Evolutionary conservation across 2,888 invertebrate genomes (phyloP), one percentile per base, ranked within the genome.

Genomic region (Disparrhopalites patrizii): DNA sequence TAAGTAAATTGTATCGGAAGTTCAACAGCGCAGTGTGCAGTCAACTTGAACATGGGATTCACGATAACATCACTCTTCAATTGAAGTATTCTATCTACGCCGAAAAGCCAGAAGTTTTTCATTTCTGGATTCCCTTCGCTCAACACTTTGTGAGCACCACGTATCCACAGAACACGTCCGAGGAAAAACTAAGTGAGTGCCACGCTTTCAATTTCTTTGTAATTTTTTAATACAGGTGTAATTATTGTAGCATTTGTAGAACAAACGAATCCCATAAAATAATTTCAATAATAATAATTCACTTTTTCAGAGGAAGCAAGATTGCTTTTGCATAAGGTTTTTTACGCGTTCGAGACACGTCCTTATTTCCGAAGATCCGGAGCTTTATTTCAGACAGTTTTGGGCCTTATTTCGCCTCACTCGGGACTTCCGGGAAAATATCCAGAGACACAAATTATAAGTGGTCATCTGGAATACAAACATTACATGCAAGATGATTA

Each of bases 401-500:
- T 62, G 13, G 68, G 68, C 28, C 66, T 73, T 28, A 65, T 75
- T n/a, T 75, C 75, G 0, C 75, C 75, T 20, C 75, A 75, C 58
- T 58, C 70, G 1, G 60, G 69, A 1, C 36, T 71, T 5, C 76
- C 69, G 1, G 68, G 76, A 28, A 76, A 78, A 51, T 78, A 77
- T 18, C 57, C 80, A 27, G 83, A 69, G 47, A 74, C 72, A 0
- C 68, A 72, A 68, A 62, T 71, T 20, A 70, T 98, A 2, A 83
- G 87, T 70, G 99, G 99, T 1, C 84, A 86, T 70, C 99, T 99
- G 78, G 83, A 87, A 20, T 99, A 99, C 80, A 90, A 94, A 78
- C 99, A 99, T 80, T 99, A 99, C 79, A 89, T 93, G 87, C 96
- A 97, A 79, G 90, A 97, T 77, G 85, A 86, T 73, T 87, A 93